Evolutionary conservation across 2,888 invertebrate genomes (phyloP).

Genomic region (Leptopilina syphax): DNA sequence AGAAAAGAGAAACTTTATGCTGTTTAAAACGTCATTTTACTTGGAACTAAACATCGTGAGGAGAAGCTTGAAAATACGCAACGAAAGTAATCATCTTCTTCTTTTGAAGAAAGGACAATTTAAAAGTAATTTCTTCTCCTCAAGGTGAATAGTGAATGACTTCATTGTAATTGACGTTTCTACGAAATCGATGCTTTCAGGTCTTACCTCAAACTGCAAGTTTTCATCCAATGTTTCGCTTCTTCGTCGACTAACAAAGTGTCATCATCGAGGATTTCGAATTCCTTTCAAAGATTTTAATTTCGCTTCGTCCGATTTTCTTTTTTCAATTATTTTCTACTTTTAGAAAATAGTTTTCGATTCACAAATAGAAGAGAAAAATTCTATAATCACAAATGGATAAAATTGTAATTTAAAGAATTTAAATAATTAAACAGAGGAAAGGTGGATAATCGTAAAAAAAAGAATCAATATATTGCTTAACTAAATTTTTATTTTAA

Average conservation of each 20-base stretch:
- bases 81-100: no score
- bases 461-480: not conserved
- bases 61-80: no score
- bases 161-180: not conserved
- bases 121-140: no score
- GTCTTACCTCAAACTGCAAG: not conserved
- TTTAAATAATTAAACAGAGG: not conserved
- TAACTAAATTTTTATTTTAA: conserved; percentile 1
- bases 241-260: not conserved
- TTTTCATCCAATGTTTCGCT: conserved; percentile 9
- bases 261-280: not conserved
- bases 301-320: no score
- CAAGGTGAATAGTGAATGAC: no score
- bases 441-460: not conserved
- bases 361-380: no score
- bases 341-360: no score
- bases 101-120: no score
- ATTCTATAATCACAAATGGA: no score
- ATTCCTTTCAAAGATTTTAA: not conserved
- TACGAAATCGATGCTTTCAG: conserved; percentile 18
- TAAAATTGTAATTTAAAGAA: no score
- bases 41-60: no score
- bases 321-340: no score
- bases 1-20: not conserved
- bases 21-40: not conserved